phyloP scores from a whole-genome alignment of 2,797 vertebrate genomes.

The Lagocephalus sceleratus region DNA sequence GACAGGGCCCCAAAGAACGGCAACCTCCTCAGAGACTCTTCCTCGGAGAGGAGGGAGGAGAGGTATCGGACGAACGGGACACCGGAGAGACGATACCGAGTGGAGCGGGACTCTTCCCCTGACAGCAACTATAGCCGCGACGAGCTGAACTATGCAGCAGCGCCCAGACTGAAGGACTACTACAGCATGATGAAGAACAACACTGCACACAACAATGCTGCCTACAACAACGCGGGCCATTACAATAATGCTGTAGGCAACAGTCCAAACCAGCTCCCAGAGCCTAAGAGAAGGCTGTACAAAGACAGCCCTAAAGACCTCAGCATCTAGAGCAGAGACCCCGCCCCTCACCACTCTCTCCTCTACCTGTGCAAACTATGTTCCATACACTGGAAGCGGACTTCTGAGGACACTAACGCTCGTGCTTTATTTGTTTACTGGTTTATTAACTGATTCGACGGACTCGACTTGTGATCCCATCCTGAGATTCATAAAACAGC shows the following conservation, averaged over 20 bases:
- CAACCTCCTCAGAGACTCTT: constrained; percentile 79
- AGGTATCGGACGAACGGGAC: constrained; percentile 62
- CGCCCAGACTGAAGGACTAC: constrained; percentile 82
- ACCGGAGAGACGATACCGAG: constrained; percentile 63
- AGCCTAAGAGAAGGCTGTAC: constrained; percentile 88
- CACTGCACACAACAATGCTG: constrained; percentile 65
- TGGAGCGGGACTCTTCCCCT: constrained; percentile 73
- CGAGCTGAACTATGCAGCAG: constrained; percentile 70
- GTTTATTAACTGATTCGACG: constrained; percentile 52
- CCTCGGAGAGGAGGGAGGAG: constrained; percentile 78
- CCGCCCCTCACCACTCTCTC: constrained; percentile 41
- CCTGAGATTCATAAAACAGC: constrained; percentile 76
- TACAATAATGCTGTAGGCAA: constrained; percentile 61
- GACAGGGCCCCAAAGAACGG: constrained; percentile 80
- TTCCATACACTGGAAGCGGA: constrained; percentile 75
- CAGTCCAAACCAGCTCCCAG: constrained; percentile 74
- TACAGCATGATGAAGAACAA: constrained; percentile 80
- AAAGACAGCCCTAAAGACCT: constrained; percentile 97
- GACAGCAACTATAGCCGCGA: constrained; percentile 78
- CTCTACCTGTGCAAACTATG: constrained; percentile 60
- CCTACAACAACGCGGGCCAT: constrained; percentile 70
- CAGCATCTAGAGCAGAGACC: constrained; percentile 84
- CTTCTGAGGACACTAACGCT: constrained; percentile 64
- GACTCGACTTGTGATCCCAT: constrained; percentile 68
- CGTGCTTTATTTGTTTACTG: constrained; percentile 62